Evolutionary conservation across 2,888 invertebrate species (phyloP), one percentile per base, ranked within the genome.

Genomic region (Chrysodeixis includens): DNA sequence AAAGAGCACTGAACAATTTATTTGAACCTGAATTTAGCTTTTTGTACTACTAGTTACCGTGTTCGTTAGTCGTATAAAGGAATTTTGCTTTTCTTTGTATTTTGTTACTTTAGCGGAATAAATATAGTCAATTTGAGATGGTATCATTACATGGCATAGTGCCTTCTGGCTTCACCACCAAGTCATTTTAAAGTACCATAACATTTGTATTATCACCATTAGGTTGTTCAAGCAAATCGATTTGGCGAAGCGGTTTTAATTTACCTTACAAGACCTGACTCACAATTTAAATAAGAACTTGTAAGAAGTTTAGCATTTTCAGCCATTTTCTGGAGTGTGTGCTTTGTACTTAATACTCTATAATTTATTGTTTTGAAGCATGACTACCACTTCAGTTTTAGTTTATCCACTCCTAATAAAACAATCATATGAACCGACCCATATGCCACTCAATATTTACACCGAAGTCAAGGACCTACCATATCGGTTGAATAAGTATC

Each of bases 401-500:
- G 40, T 40, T 40, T 40, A 40, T 5, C n/a, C 40, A 40, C n/a
- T n/a, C n/a, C 0, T n/a, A 26, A 6, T 26, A 26, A 26, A 26
- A 26, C 12, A 40, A 40, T 40, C 0, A 40, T 22, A 22, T 26
- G 7, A n/a, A 6, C n/a, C 10, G 26, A 32, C 18, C 60, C 26
- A 61, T n/a, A 22, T 35, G 26, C 57, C 44, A 64, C 22, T 57
- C 22, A 26, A 46, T 46, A 49, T 26, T 52, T 56, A 30, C 18
- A 68, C 67, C 71, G 54, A 16, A 56, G 40, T n/a, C 1, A 49
- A 55, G 51, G 12, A 35, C 32, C 46, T 49, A 46, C 46, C 10
- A 7, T 52, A 53, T 69, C 56, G 52, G 56, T 66, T 40, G 56
- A 64, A 69, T 59, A 66, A 51, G 30, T 52, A 68, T 65, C 60